Evolutionary conservation across 1,140 invertebrate genomes (phyloP), one percentile per base, ranked within the genome.

Genomic region (Archegozetes longisetosus): DNA sequence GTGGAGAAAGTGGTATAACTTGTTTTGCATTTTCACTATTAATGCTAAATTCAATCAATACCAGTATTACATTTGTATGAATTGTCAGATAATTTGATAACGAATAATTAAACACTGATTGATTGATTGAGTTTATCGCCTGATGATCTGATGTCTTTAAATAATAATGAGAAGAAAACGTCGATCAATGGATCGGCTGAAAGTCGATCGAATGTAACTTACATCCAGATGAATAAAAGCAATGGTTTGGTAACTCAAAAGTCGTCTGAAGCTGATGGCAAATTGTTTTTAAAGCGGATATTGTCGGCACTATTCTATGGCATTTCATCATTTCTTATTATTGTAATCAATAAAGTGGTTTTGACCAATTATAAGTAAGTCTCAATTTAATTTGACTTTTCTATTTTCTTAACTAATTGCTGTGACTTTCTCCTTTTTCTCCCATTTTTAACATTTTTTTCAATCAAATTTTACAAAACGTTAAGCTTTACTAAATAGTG

Each of bases 291-390:
- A 9, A 40, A 40, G 32, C 32, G 32, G 6, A 56, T 76, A 24
- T 52, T 68, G 12, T 82, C 84, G 1, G 88, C 88, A 0, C 51
- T 86, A 1, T 89, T 91, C 69, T 94, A 96, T 71, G 92, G 86
- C 13, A 61, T 85, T 0, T 79, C 86, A 1, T 97, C 92, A 1
- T 88, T 96, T 68, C 80, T 94, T 73, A 94, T 97, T 64, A 94
- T 93, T 29, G 86, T 97, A 49, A 81, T 95, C 1, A 98, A 98
- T 71, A 98, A 98, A 75, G 86, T 86, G 17, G 86, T 97, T 1
- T 74, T 98, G 20, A 97, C 93, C 1, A 84, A 82, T 53, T 77
- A 77, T 65, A 72, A 72, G 78, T 81, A 70, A 67, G 68, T 70
- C 47, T 55, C 23, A 47, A 52, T 63, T 58, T 26, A 62, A 28